These are phyloP conservation scores for Orestias chungarensis DNA, from an alignment of 2,797 vertebrate species.

Conservation along the genomic window DNA sequence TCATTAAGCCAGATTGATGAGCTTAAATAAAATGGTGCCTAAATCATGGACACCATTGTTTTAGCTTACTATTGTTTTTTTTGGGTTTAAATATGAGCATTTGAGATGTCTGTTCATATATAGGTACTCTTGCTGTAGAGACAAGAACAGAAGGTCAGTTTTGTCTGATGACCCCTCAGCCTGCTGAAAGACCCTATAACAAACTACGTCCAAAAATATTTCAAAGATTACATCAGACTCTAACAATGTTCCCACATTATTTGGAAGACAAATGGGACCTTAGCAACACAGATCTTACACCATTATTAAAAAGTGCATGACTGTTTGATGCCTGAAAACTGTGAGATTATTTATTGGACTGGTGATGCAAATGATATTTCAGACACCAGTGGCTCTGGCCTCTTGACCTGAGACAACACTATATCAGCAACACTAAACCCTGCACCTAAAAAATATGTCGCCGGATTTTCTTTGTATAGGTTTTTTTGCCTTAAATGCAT, in stretches of 20 bases:
- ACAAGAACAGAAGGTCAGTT: neutral
- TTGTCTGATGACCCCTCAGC: neutral
- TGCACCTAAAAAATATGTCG: neutral
- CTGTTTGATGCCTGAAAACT: neutral
- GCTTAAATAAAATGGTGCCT: conserved; percentile 67
- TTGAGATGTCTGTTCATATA: conserved; percentile 5
- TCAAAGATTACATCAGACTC: neutral
- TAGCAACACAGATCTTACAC: neutral
- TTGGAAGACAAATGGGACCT: neutral
- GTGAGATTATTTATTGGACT: neutral
- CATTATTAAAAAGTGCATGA: neutral
- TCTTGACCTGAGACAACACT: neutral
- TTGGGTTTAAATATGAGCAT: conserved; percentile 22
- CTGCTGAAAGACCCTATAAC: neutral
- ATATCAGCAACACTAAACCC: neutral
- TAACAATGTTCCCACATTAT: neutral
- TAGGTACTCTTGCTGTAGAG: neutral
- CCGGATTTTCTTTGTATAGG: too few relatives aligned
- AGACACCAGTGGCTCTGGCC: neutral
- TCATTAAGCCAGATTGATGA: conserved; percentile 72
- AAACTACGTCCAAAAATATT: neutral
- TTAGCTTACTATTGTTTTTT: conserved; percentile 30
- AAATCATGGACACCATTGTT: conserved; percentile 52
- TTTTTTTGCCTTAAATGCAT: too few relatives aligned
- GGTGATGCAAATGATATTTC: neutral